Evolutionary conservation across 2,888 invertebrate genomes (phyloP).

Genomic region (Acronicta psi): DNA sequence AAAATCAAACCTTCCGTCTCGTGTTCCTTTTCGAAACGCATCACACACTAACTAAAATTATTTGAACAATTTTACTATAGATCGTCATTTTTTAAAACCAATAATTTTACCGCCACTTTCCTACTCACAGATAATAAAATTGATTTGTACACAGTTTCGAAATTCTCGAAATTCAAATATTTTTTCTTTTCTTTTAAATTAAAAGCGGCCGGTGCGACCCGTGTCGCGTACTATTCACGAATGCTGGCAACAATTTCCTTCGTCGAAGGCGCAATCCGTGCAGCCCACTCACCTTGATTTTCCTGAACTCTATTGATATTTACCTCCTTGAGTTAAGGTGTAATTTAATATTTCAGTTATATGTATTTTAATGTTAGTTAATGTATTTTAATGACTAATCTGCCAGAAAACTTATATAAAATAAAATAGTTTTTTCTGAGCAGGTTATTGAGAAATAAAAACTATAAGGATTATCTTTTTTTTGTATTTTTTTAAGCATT

Average conservation of each 20-base stretch:
- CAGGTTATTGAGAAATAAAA: too few species aligned
- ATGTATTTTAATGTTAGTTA: too few species aligned
- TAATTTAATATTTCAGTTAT: conserved; percentile 29
- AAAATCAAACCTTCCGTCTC: conserved; percentile 58
- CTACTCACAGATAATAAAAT: conserved; percentile 30
- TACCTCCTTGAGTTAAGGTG: conserved; percentile 20
- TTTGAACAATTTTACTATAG: conserved; percentile 87
- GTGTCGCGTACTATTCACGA: conserved; percentile 69
- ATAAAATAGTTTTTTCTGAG: too few species aligned
- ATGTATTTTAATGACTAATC: too few species aligned
- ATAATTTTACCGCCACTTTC: conserved; percentile 50
- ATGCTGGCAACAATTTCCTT: conserved; percentile 72
- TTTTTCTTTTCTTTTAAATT: conserved; percentile 29
- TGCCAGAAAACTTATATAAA: too few species aligned
- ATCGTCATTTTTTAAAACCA: conserved; percentile 77
- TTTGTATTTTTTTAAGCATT: too few species aligned
- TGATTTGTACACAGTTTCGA: conserved; percentile 39
- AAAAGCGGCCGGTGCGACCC: conserved; percentile 63
- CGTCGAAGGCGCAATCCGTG: conserved; percentile 51
- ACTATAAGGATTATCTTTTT: too few species aligned
- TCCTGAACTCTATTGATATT: conserved; percentile 56
- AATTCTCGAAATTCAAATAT: conserved; percentile 31
- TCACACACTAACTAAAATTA: conserved; percentile 85
- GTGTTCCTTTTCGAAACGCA: conserved; percentile 53
- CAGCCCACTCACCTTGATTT: conserved; percentile 79